These are phyloP conservation scores for Odontesthes bonariensis DNA, from an alignment of 2,113 vertebrate genomes.

Conservation along the genomic window DNA sequence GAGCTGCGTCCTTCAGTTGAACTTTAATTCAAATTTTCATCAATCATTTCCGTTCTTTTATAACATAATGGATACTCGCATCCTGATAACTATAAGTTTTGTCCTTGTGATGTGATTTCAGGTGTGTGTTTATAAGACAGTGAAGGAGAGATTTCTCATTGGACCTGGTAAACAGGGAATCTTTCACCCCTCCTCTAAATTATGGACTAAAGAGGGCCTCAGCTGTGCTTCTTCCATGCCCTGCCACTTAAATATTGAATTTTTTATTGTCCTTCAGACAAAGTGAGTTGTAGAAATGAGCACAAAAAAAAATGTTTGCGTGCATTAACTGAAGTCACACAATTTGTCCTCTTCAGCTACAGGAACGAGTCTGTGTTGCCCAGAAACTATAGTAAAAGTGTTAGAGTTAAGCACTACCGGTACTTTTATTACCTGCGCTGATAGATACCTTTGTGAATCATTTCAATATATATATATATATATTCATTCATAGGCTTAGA, in stretches of 20 bases:
- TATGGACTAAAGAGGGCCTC: slow-evolving; percentile 58
- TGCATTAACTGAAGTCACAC: neutral
- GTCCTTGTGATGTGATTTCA: slow-evolving; percentile 66
- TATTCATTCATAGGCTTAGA: too few relatives aligned
- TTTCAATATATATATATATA: too few relatives aligned
- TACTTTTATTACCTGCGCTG: too few relatives aligned
- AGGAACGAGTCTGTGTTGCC: neutral
- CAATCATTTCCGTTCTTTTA: slow-evolving; percentile 76
- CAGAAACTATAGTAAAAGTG: neutral
- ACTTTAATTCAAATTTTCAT: slow-evolving; percentile 80
- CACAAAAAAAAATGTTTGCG: neutral
- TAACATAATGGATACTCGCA: slow-evolving; percentile 73
- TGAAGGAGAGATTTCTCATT: slow-evolving; percentile 10
- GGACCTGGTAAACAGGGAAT: slow-evolving; percentile 45
- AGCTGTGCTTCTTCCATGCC: slow-evolving; percentile 44
- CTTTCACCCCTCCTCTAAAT: slow-evolving; percentile 1
- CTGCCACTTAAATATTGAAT: slow-evolving; percentile 58
- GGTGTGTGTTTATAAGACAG: neutral
- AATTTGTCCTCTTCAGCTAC: too few relatives aligned
- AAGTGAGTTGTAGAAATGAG: neutral
- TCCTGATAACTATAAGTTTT: slow-evolving; percentile 63
- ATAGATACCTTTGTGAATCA: too few relatives aligned
- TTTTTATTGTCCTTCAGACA: slow-evolving; percentile 35
- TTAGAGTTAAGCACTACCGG: too few relatives aligned
- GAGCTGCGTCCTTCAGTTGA: slow-evolving; percentile 81